Conservation (phyloP, 2,888 invertebrate species). For the Pristionchus mayeri region DNA sequence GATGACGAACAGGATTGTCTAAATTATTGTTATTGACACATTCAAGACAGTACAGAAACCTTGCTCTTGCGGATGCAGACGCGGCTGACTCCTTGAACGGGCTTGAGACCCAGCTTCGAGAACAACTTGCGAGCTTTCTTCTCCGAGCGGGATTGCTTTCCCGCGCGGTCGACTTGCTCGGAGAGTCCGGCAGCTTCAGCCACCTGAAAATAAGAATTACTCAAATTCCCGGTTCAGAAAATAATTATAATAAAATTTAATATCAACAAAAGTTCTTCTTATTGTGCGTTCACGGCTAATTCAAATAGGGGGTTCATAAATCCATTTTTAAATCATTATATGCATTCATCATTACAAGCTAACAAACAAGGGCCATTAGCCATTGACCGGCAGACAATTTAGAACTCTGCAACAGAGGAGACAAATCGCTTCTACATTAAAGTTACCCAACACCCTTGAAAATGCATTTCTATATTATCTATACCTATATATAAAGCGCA, state of each 20-base stretch:
- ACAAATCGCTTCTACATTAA: too few relatives aligned
- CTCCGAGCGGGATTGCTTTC: constrained; percentile 97
- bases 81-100: constrained; percentile 89
- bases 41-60: not conserved
- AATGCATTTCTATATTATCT: too few relatives aligned
- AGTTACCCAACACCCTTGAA: too few relatives aligned
- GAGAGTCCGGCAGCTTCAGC: constrained; percentile 71
- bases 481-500: too few relatives aligned
- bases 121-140: constrained; percentile 99
- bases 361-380: too few relatives aligned
- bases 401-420: too few relatives aligned
- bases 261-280: not conserved
- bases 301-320: not conserved
- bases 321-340: not conserved
- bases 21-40: not conserved
- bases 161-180: constrained; percentile 72
- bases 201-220: constrained; percentile 25
- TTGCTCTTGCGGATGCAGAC: constrained; percentile 99
- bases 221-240: too few relatives aligned
- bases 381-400: constrained; percentile 1
- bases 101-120: constrained; percentile 96
- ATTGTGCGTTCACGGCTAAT: not conserved
- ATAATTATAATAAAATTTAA: not conserved
- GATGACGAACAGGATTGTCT: constrained; percentile 96
- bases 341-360: too few relatives aligned